Percentiles rank a stretch among this genome's conserved stretches.
Evolutionary conservation across 2,888 invertebrate genomes (phyloP).

Genomic region (Troides oblongomaculatus): DNA sequence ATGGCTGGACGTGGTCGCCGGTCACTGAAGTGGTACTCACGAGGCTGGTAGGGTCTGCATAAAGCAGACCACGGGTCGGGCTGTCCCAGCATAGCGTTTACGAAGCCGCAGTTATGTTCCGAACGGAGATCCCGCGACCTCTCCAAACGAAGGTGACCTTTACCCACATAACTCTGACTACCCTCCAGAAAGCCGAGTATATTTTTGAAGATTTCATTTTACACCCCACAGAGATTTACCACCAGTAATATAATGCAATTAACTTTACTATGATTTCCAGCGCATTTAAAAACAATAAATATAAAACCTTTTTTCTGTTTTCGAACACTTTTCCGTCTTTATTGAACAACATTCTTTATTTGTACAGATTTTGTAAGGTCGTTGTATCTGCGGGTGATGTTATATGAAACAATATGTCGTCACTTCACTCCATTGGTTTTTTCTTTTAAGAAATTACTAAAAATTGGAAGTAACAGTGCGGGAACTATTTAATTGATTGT

Average conservation of each 20-base stretch:
- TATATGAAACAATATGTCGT: conserved; percentile 10
- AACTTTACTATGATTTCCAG: background rate
- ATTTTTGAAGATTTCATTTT: too few relatives aligned
- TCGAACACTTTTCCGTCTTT: background rate
- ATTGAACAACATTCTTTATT: background rate
- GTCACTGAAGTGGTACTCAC: too few relatives aligned
- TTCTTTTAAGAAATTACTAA: background rate
- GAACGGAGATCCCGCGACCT: too few relatives aligned
- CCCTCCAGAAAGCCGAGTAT: too few relatives aligned
- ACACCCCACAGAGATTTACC: too few relatives aligned
- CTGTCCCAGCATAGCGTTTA: too few relatives aligned
- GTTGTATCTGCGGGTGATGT: conserved; percentile 10
- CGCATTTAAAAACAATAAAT: background rate
- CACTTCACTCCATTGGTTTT: background rate
- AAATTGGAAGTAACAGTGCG: background rate
- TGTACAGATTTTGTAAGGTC: background rate
- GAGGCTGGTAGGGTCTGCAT: too few relatives aligned
- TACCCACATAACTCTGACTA: too few relatives aligned
- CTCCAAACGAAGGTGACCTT: too few relatives aligned
- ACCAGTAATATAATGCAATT: background rate
- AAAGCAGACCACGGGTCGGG: too few relatives aligned
- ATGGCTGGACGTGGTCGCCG: too few relatives aligned
- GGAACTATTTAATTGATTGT: background rate
- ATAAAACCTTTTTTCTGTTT: background rate
- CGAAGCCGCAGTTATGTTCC: too few relatives aligned